Evolutionary conservation across 2,113 vertebrate genomes (phyloP), one percentile per base, ranked within the genome.

Genomic region (Theropithecus gelada): DNA sequence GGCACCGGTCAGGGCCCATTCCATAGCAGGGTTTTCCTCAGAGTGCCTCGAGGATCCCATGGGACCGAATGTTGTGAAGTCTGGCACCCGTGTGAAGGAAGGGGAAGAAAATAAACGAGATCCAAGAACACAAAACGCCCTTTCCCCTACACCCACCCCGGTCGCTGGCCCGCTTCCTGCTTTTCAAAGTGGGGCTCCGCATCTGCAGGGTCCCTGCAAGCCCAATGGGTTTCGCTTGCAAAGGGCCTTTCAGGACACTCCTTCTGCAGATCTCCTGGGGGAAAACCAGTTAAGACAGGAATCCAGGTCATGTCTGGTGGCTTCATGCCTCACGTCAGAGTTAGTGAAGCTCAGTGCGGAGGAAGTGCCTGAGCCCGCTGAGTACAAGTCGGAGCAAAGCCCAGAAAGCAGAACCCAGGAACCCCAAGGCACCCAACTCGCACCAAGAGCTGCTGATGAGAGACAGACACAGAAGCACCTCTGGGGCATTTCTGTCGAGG

Each of bases 1-100:
- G 68, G 98, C 94, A 76, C 94, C 98, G 55, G 97, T 94, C 23
- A 97, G 97, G 95, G 98, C 98, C 0, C 97, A 94, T 59, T 98
- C 98, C 55, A 83, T 90, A 78, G 82, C 98, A 94, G 94, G 48
- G 40, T 96, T 98, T 90, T 96, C 95, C 18, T 38, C 91, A 50
- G 23, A 27, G 64, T 9, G 5, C 38, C 30, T 25, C 18, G 95
- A 95, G 96, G 61, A 17, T 59, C 97, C 79, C 4, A 11, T 75
- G 23, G 95, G 88, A 78, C 90, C 90, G 95, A 97, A 94, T 16
- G 82, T 87, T 35, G 72, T 40, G 95, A 91, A 22, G n/a, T 10
- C 70, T 64, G n/a, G 79, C 70, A 6, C 27, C 59, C 93, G 55
- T 16, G 7, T 94, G 66, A 68, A 95, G 68, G 96, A 97, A 43